Evolutionary conservation across 1,140 invertebrate genomes (phyloP), one percentile per base, ranked within the genome.

Genomic region (Leptinotarsa lineolata): DNA sequence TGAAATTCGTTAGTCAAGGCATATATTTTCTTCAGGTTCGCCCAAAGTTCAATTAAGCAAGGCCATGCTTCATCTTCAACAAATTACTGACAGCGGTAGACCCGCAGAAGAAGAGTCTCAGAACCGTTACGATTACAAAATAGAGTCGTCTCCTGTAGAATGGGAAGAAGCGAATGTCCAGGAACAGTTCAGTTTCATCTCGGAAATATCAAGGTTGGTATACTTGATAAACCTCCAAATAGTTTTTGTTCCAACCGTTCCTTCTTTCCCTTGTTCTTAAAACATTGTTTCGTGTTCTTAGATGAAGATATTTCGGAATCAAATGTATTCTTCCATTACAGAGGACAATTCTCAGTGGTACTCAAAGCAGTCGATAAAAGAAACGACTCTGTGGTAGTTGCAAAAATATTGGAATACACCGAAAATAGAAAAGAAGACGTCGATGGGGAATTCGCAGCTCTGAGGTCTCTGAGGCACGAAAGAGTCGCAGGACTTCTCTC

Each of bases 321-420:
- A 39, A 39, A 39, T 39, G 30, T 54, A 74, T 74, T 78, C 48
- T 70, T 39, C 2, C 30, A 66, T 82, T 78, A 39, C 83, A 92
- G 94, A 65, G 96, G 96, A 1, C 89, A 91, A 78, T 98, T 95
- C 84, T 94, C 94, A 3, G 89, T 93, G 0, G 91, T 97, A 4
- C 90, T 92, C 0, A 95, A 95, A 81, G 93, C 92, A n/a, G 88
- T 94, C 13, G 91, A 95, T 75, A 92, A 92, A 78, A 84, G 87
- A 1, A 90, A 87, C 2, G 92, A 94, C 77, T 87, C 86, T 44
- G 88, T 94, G 1, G 88, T 95, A 6, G 91, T 93, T 0, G 92
- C 92, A 0, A 96, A 96, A 85, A 87, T 95, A 54, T 84, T 95
- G 74, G 93, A 95, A 76, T 72, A 77, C 12, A 86, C 87, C n/a